Evolutionary conservation across 2,888 invertebrate genomes (phyloP).

Genomic region (Heterodera filipjevi): DNA sequence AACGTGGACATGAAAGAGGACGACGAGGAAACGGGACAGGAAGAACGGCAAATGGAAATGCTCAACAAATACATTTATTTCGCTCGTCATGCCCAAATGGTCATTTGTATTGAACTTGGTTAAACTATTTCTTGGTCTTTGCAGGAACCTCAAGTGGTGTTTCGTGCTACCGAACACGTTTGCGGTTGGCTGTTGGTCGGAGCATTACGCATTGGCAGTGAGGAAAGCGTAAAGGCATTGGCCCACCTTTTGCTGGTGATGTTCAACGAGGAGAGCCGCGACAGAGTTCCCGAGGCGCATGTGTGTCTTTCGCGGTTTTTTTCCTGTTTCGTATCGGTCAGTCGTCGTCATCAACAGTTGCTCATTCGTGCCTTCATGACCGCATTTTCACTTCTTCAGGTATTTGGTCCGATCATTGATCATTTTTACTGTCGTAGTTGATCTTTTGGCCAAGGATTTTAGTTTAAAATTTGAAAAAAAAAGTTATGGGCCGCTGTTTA

Average conservation of each 20-base stretch:
- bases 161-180: not conserved
- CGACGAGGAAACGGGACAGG: not conserved
- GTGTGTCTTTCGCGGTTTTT: not conserved
- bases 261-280: not conserved
- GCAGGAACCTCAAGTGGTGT: not conserved
- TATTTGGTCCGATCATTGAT: not conserved
- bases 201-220: not conserved
- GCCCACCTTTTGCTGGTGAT: not conserved
- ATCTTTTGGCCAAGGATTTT: too few relatives aligned
- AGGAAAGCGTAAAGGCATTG: not conserved
- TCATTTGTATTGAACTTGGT: not conserved
- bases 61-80: not conserved
- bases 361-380: not conserved
- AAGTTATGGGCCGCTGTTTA: too few relatives aligned
- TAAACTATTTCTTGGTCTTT: not conserved
- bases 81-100: slow-evolving; percentile 5
- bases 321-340: slow-evolving; percentile 6
- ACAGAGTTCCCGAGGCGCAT: not conserved
- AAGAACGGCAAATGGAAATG: not conserved
- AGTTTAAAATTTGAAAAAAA: too few relatives aligned
- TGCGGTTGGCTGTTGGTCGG: slow-evolving; percentile 3
- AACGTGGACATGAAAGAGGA: not conserved
- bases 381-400: not conserved
- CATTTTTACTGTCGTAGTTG: too few relatives aligned
- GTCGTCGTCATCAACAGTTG: not conserved